Evolutionary conservation across 1,140 invertebrate genomes (phyloP).

Genomic region (Arctopsyche grandis): DNA sequence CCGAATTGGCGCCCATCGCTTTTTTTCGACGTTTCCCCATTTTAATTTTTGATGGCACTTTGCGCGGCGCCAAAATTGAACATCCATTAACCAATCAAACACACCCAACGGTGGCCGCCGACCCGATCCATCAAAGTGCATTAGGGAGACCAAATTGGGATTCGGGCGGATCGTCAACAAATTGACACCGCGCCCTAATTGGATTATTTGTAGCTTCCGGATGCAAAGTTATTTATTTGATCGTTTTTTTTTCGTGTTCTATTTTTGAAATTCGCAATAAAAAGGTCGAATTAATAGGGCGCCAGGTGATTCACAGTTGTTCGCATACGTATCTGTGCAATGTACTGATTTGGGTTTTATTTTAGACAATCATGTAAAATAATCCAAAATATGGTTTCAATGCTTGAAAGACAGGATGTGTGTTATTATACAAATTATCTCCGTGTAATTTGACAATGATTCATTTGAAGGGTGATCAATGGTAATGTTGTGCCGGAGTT

Average conservation of each 20-base stretch:
- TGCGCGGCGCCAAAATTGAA: conserved; percentile 49
- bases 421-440: too few relatives aligned
- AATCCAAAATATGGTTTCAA: too few relatives aligned
- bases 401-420: too few relatives aligned
- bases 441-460: too few relatives aligned
- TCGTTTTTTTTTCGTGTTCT: not conserved
- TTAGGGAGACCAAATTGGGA: conserved; percentile 30
- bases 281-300: too few relatives aligned
- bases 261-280: not conserved
- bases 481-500: too few relatives aligned
- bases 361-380: too few relatives aligned
- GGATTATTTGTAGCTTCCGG: conserved; percentile 34
- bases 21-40: conserved; percentile 18
- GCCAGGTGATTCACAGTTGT: too few relatives aligned
- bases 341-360: too few relatives aligned
- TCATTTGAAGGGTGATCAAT: too few relatives aligned
- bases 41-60: conserved; percentile 38
- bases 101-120: conserved; percentile 20
- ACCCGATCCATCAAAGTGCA: conserved; percentile 40
- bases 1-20: not conserved
- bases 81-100: conserved; percentile 52
- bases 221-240: not conserved
- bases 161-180: conserved; percentile 35
- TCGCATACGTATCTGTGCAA: too few relatives aligned
- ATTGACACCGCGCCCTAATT: conserved; percentile 39